Base-by-base conservation (phyloP, 1,140 invertebrate species). In the Drosophila sechellia region DNA sequence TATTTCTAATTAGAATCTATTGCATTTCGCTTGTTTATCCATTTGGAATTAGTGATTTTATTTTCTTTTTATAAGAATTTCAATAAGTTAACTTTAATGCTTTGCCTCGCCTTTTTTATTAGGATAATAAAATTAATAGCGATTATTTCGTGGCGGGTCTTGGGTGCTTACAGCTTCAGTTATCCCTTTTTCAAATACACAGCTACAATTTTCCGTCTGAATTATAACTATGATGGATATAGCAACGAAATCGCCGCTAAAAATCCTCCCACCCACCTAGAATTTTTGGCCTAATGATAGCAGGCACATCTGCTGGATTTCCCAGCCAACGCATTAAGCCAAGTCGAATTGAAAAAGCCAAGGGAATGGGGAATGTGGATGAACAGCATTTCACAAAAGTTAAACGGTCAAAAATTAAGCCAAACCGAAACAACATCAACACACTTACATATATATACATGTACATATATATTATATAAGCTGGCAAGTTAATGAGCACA, bases 361-460 rank as follows among this genome's bases (percentile, higher is more conserved):
- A 35, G 42, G 2, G 22, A 25, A 4, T 22, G 17, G 13, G 43
- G 10, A 11, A 6, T n/a, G 45, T 13, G 45, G 34, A 35, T 15
- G 46, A 59, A 72, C 46, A 49, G 70, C 75, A 76, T 77, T 81
- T 63, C 60, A 59, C 56, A 81, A 72, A 83, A 83, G 76, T 84
- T 84, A 84, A 84, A 79, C 76, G 79, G 79, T 83, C 79, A 83
- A 84, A 83, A 83, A 83, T 83, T 79, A 81, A 81, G 60, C 61
- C 50, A 77, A 74, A 58, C 68, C 60, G 46, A 56, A 74, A 68
- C 63, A 77, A 48, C 31, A 54, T 25, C 22, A 35, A 43, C 42
- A 64, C 63, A 58, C 53, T 39, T 60, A 57, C 50, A 61, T 27
- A 27, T 15, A 50, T 46, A 13, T 25, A 39, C 4, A 13, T 13